Conservation (phyloP, 2,797 vertebrate genomes). For the Rhynchotus rufescens region DNA sequence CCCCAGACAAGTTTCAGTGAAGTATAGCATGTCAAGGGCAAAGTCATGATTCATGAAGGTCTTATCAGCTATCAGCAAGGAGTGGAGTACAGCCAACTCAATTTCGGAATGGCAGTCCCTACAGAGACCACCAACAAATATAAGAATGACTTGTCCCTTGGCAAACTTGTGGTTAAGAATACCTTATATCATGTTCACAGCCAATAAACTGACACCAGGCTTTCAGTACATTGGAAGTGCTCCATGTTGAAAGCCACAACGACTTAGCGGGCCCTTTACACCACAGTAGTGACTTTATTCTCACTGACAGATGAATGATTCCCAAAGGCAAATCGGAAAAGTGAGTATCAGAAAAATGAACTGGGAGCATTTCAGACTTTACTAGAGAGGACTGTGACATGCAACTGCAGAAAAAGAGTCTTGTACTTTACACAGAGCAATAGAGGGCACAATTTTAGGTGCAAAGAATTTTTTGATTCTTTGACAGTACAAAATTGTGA, state of each 20-base stretch:
- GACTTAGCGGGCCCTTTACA: background rate
- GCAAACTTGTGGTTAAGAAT: slow-evolving; percentile 28
- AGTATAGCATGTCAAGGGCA: slow-evolving; percentile 32
- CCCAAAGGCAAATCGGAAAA: background rate
- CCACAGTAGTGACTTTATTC: background rate
- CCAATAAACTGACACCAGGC: slow-evolving; percentile 10
- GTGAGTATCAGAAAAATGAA: background rate
- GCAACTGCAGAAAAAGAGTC: background rate
- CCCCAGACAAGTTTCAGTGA: background rate
- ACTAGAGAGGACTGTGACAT: background rate
- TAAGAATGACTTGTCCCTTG: background rate
- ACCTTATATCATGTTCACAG: slow-evolving; percentile 10
- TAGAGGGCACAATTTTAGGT: background rate
- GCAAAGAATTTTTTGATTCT: background rate
- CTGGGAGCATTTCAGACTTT: background rate
- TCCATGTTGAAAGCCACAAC: background rate
- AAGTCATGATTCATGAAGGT: slow-evolving; percentile 35
- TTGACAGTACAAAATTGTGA: background rate
- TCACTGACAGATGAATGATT: slow-evolving; percentile 2
- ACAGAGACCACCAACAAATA: slow-evolving; percentile 23
- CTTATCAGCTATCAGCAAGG: slow-evolving; percentile 19
- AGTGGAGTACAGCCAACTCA: background rate
- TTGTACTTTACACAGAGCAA: background rate
- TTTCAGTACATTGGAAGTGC: background rate
- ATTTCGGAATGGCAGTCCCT: slow-evolving; percentile 22